These are phyloP conservation scores for Drosophila ambigua DNA, from an alignment of 1,140 invertebrate species.

Conservation along the genomic window DNA sequence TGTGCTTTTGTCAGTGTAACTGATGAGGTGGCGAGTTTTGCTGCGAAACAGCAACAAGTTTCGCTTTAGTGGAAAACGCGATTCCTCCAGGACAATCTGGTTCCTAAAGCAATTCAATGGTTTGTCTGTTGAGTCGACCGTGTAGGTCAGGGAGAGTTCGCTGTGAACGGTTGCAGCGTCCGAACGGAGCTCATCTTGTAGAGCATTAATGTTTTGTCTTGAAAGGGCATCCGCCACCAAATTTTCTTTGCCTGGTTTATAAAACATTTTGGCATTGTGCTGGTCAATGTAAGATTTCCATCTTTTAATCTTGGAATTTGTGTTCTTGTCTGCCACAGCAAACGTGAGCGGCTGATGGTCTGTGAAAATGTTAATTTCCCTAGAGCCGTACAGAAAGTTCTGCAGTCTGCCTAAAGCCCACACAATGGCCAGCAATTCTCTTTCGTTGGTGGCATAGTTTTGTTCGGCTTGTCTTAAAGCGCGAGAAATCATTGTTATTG, in stretches of 20 bases:
- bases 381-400: constrained; percentile 76
- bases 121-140: constrained; percentile 28
- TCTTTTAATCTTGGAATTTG: constrained; percentile 73
- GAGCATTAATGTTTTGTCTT: constrained; percentile 25
- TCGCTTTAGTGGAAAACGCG: background rate
- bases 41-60: constrained; percentile 17
- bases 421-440: constrained; percentile 21
- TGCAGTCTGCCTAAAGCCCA: constrained; percentile 8
- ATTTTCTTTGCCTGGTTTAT: constrained; percentile 83
- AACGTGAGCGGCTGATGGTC: constrained; percentile 85
- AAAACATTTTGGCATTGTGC: constrained; percentile 68
- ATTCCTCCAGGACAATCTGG: constrained; percentile 34
- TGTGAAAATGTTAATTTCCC: constrained; percentile 84
- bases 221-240: constrained; percentile 75
- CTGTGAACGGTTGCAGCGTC: constrained; percentile 30
- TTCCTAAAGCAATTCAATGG: constrained; percentile 41
- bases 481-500: constrained; percentile 24
- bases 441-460: constrained; percentile 17
- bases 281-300: constrained; percentile 85
- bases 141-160: constrained; percentile 32
- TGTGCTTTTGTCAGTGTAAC: constrained; percentile 10
- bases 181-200: constrained; percentile 7
- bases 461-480: constrained; percentile 9
- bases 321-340: constrained; percentile 83
- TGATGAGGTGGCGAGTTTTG: constrained; percentile 21